phyloP scores from a whole-genome alignment of 1,140 invertebrate species.

The Tetragonula clypearis region DNA sequence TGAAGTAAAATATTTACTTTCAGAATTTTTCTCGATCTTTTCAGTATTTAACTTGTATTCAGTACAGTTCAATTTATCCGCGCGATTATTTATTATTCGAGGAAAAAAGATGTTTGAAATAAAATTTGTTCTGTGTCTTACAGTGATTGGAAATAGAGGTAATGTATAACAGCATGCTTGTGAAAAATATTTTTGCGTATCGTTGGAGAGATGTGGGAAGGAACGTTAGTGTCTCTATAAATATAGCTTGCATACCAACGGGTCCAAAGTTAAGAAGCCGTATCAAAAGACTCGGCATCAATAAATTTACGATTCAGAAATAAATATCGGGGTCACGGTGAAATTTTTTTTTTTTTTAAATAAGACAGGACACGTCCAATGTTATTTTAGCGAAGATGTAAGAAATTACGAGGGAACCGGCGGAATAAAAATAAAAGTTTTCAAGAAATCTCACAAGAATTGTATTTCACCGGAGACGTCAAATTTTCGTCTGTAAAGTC shows the following conservation, averaged over 20 bases:
- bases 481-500: not conserved
- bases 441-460: too few relatives aligned
- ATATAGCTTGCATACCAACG: conserved; percentile 1
- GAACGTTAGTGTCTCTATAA: conserved; percentile 9
- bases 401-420: not conserved
- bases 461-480: too few relatives aligned
- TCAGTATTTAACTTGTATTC: too few relatives aligned
- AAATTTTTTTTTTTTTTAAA: conserved; percentile 14
- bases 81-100: too few relatives aligned
- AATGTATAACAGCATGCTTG: too few relatives aligned
- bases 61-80: too few relatives aligned
- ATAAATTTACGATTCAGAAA: conserved; percentile 20
- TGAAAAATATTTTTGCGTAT: not conserved
- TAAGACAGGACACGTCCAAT: not conserved
- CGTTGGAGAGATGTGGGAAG: too few relatives aligned
- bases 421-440: not conserved
- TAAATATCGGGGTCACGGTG: conserved; percentile 24
- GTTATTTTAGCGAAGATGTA: not conserved
- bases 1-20: too few relatives aligned
- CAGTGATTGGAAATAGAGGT: too few relatives aligned
- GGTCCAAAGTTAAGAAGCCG: not conserved
- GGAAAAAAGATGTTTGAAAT: too few relatives aligned
- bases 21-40: too few relatives aligned
- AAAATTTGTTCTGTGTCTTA: not conserved
- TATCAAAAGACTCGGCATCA: conserved; percentile 15